phyloP scores from a whole-genome alignment of 1,140 invertebrate genomes.

The Diachasma alloeum region DNA sequence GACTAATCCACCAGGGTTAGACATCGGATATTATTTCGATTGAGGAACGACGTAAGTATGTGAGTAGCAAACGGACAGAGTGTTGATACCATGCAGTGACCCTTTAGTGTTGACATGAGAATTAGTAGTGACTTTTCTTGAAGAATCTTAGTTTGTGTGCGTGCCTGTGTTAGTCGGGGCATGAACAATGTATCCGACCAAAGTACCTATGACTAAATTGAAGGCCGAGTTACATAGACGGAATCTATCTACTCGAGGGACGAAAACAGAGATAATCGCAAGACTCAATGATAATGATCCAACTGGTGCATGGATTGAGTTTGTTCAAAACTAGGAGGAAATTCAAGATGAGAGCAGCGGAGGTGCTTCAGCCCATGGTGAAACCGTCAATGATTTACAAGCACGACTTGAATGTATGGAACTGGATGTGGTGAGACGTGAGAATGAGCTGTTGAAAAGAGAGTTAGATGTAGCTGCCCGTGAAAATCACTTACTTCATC shows the following conservation, averaged over 20 bases:
- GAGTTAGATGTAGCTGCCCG: neutral
- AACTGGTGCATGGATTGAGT: neutral
- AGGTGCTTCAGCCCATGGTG: no score
- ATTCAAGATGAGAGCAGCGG: neutral
- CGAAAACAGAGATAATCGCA: neutral
- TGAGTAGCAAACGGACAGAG: no score
- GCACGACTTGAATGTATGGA: no score
- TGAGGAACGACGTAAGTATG: neutral
- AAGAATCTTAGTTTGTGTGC: neutral
- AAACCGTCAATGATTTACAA: no score
- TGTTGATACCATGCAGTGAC: no score
- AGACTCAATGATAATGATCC: neutral
- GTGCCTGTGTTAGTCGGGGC: neutral
- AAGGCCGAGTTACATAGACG: neutral
- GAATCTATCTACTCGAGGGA: neutral
- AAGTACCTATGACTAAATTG: neutral
- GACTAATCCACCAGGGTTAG: no score
- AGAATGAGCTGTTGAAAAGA: neutral
- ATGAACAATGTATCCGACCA: neutral
- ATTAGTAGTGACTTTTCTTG: neutral
- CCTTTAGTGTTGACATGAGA: no score
- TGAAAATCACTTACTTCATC: neutral
- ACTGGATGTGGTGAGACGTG: neutral
- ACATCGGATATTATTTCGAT: neutral
- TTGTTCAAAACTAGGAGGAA: neutral